A percentile compares a stretch with the other conserved stretches of the same genome.
Conservation (phyloP, 2,888 invertebrate species). For the Xestia c-nigrum region DNA sequence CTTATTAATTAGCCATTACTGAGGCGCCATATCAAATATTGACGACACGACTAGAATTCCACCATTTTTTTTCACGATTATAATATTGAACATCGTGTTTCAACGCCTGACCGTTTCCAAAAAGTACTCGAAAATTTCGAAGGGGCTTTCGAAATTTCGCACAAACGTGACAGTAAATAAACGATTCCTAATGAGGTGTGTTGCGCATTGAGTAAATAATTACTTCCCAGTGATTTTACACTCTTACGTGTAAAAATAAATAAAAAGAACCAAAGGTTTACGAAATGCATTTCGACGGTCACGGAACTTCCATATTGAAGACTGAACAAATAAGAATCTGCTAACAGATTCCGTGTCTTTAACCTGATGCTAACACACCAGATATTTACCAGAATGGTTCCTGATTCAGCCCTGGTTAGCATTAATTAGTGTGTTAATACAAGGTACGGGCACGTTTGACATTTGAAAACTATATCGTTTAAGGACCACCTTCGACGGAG, state of each 20-base stretch:
- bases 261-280: constrained; percentile 36
- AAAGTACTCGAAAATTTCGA: constrained; percentile 29
- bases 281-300: constrained; percentile 43
- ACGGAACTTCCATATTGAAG: constrained; percentile 47
- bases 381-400: not conserved
- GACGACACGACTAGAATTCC: not conserved
- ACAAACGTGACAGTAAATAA: constrained; percentile 47
- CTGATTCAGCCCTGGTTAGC: not conserved
- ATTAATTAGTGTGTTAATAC: not conserved
- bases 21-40: constrained; percentile 11
- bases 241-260: constrained; percentile 26
- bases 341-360: not conserved
- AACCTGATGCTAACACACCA: not conserved
- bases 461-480: not conserved
- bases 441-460: not conserved
- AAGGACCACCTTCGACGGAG: not conserved
- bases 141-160: constrained; percentile 44
- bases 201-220: constrained; percentile 47
- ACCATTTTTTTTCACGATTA: not conserved
- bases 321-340: constrained; percentile 9
- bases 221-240: constrained; percentile 44
- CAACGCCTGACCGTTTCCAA: not conserved
- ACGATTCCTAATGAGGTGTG: constrained; percentile 41
- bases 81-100: not conserved
- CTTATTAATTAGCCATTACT: constrained; percentile 43